phyloP scores from a whole-genome alignment of 2,797 vertebrate species.

The Pangasius djambal region DNA sequence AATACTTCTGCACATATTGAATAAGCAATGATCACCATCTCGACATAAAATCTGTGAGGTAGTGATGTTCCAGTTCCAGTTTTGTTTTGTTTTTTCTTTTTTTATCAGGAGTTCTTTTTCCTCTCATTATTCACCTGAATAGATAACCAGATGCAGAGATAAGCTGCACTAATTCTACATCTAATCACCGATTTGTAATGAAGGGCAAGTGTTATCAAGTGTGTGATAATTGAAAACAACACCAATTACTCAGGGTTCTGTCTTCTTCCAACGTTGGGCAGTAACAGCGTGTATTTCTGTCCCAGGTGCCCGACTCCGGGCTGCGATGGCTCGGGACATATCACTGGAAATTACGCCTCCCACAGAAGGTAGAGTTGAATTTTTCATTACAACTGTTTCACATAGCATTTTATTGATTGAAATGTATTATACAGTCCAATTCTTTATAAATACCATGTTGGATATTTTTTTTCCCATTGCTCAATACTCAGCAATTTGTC shows the following conservation, averaged over 20 bases:
- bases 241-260: conserved; percentile 13
- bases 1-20: neutral
- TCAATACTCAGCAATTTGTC: neutral
- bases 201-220: conserved; percentile 5
- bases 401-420: neutral
- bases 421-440: neutral
- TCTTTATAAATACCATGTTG: neutral
- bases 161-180: conserved; percentile 11
- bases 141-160: conserved; percentile 9
- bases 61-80: neutral
- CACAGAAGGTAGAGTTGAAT: conserved; percentile 89
- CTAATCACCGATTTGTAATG: conserved; percentile 1
- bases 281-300: conserved; percentile 67
- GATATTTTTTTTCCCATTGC: neutral
- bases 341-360: conserved; percentile 98
- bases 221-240: conserved; percentile 13
- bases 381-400: neutral
- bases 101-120: neutral
- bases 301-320: conserved; percentile 97
- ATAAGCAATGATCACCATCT: neutral
- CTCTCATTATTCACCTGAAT: conserved; percentile 2
- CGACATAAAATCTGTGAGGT: neutral
- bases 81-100: neutral
- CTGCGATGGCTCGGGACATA: conserved; percentile 98
- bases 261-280: conserved; percentile 32